These are phyloP conservation scores for Caenorhabditis panamensis DNA, from an alignment of 2,888 invertebrate genomes.

Conservation along the genomic window DNA sequence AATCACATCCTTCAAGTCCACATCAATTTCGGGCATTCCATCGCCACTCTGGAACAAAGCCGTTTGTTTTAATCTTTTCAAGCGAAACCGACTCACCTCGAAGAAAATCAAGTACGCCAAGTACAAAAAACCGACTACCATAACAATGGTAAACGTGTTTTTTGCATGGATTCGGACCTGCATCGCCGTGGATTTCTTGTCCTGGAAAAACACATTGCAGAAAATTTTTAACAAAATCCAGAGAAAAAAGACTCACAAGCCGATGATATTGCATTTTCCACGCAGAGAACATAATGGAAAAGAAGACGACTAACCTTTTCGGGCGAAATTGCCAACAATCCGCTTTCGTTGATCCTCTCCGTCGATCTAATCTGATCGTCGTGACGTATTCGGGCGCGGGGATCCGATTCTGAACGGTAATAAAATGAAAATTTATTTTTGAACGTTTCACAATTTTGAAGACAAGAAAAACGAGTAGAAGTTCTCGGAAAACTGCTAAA, in stretches of 20 bases:
- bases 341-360: slow-evolving; percentile 12
- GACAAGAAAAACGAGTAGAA: not conserved
- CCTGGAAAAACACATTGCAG: slow-evolving; percentile 21
- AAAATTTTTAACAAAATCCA: not conserved
- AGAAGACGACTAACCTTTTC: slow-evolving; percentile 10
- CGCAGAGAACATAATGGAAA: not conserved
- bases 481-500: not conserved
- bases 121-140: slow-evolving; percentile 75
- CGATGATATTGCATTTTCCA: slow-evolving; percentile 24
- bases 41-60: slow-evolving; percentile 61
- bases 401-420: not conserved
- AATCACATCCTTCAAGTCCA: slow-evolving; percentile 76
- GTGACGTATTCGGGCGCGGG: not conserved
- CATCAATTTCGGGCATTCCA: slow-evolving; percentile 75
- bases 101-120: slow-evolving; percentile 77
- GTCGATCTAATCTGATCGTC: not conserved
- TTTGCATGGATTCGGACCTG: slow-evolving; percentile 74
- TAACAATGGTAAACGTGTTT: slow-evolving; percentile 71
- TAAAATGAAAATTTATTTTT: not conserved
- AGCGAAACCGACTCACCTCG: slow-evolving; percentile 20
- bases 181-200: slow-evolving; percentile 63
- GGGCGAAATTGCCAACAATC: no score
- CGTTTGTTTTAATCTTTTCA: not conserved
- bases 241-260: slow-evolving; percentile 19
- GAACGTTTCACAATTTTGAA: not conserved